These are phyloP conservation scores for Agriopis marginaria DNA, from an alignment of 2,888 invertebrate species.

Conservation along the genomic window DNA sequence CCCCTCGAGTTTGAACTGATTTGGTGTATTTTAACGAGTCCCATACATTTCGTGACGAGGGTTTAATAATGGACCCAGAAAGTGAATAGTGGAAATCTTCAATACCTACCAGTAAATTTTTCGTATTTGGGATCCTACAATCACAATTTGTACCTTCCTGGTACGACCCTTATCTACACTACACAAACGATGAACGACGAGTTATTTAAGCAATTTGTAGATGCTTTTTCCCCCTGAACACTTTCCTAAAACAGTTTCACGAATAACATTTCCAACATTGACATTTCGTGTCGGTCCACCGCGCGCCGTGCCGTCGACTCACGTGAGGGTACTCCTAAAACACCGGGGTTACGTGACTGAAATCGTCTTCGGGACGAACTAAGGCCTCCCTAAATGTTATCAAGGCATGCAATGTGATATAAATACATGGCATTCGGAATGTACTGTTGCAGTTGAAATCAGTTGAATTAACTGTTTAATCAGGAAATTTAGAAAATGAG, in stretches of 20 bases:
- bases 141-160: too few species aligned
- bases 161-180: too few species aligned
- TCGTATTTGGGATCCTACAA: too few species aligned
- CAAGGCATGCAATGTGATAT: slow-evolving; percentile 40
- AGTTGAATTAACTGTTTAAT: slow-evolving; percentile 19
- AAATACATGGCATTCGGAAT: slow-evolving; percentile 33
- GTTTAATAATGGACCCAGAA: too few species aligned
- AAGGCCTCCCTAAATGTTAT: slow-evolving; percentile 40
- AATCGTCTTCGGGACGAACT: slow-evolving; percentile 33
- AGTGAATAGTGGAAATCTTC: too few species aligned
- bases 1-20: too few species aligned
- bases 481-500: neutral
- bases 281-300: slow-evolving; percentile 51
- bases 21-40: too few species aligned
- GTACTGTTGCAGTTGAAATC: slow-evolving; percentile 17
- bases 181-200: too few species aligned
- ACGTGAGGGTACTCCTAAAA: slow-evolving; percentile 41
- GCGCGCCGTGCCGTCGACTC: slow-evolving; percentile 36
- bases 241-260: slow-evolving; percentile 24
- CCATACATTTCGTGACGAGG: too few species aligned
- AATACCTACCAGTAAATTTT: too few species aligned
- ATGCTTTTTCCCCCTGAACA: slow-evolving; percentile 1
- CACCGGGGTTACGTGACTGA: slow-evolving; percentile 44
- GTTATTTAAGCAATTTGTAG: neutral
- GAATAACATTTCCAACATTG: slow-evolving; percentile 46